Evolutionary conservation across 2,888 invertebrate genomes (phyloP).

Genomic region (Aspidiotus rigidus): DNA sequence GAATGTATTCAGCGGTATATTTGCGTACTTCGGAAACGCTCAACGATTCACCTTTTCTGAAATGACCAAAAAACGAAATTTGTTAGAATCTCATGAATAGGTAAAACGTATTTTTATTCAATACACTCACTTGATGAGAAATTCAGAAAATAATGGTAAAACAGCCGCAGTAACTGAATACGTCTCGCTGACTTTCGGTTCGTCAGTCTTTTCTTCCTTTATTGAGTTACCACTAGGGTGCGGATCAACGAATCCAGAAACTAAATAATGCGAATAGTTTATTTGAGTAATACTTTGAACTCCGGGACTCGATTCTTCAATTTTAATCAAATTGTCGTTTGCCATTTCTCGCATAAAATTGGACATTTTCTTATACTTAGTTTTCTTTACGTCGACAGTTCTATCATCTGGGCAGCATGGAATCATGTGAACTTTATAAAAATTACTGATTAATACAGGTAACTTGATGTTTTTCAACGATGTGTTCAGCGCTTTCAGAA

Average conservation of each 20-base stretch:
- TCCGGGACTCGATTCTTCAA: conserved; percentile 53
- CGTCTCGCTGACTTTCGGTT: conserved; percentile 56
- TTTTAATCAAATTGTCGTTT: conserved; percentile 45
- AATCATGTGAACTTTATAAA: conserved; percentile 63
- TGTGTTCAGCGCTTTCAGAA: conserved; percentile 68
- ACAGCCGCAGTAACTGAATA: conserved; percentile 59
- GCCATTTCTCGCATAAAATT: conserved; percentile 73
- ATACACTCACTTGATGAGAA: conserved; percentile 42
- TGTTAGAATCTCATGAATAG: not conserved
- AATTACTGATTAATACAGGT: conserved; percentile 71
- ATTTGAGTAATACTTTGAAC: conserved; percentile 66
- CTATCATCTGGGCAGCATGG: conserved; percentile 60
- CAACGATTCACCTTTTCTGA: conserved; percentile 54
- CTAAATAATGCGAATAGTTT: conserved; percentile 51
- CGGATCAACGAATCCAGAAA: conserved; percentile 44
- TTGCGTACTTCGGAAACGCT: conserved; percentile 56
- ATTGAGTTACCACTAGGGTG: conserved; percentile 14
- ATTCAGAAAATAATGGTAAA: conserved; percentile 52
- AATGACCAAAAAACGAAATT: conserved; percentile 36
- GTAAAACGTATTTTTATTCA: not conserved
- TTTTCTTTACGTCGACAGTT: conserved; percentile 75
- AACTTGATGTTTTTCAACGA: conserved; percentile 62
- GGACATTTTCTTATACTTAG: conserved; percentile 77
- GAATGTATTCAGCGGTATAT: conserved; percentile 62
- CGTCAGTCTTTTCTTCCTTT: conserved; percentile 39